phyloP scores from a whole-genome alignment of 2,797 vertebrate species.

The Pangasius djambal region DNA sequence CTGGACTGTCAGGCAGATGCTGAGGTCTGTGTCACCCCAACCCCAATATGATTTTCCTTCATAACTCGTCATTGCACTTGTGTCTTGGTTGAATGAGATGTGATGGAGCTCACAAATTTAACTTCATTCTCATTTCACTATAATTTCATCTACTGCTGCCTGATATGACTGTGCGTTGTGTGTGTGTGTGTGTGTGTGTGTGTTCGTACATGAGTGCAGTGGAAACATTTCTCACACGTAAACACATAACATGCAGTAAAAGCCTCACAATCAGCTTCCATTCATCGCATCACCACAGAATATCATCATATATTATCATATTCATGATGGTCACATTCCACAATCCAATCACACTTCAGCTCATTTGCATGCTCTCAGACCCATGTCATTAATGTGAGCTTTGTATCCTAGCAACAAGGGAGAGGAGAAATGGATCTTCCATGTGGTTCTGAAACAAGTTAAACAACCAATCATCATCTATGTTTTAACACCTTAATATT shows the following conservation, averaged over 20 bases:
- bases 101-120: conserved; percentile 36
- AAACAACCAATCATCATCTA: conserved; percentile 42
- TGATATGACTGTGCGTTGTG: conserved; percentile 48
- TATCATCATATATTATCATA: conserved; percentile 55
- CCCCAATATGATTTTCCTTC: conserved; percentile 45
- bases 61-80: conserved; percentile 40
- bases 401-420: conserved; percentile 62
- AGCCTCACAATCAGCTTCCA: conserved; percentile 54
- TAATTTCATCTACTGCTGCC: conserved; percentile 73
- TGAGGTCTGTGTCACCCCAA: conserved; percentile 38
- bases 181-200: not conserved
- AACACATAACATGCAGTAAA: conserved; percentile 38
- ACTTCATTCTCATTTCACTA: conserved; percentile 60
- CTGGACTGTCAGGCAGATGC: conserved; percentile 60
- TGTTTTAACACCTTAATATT: conserved; percentile 32
- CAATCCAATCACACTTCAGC: conserved; percentile 57
- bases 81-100: conserved; percentile 46
- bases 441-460: conserved; percentile 45
- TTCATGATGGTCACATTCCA: conserved; percentile 57
- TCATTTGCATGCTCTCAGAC: conserved; percentile 58
- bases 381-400: conserved; percentile 57
- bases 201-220: not conserved
- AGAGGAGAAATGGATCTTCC: conserved; percentile 50
- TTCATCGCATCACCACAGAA: conserved; percentile 44
- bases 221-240: conserved; percentile 27